Evolutionary conservation across 2,797 vertebrate species (phyloP).

Genomic region (Falco concolor): DNA sequence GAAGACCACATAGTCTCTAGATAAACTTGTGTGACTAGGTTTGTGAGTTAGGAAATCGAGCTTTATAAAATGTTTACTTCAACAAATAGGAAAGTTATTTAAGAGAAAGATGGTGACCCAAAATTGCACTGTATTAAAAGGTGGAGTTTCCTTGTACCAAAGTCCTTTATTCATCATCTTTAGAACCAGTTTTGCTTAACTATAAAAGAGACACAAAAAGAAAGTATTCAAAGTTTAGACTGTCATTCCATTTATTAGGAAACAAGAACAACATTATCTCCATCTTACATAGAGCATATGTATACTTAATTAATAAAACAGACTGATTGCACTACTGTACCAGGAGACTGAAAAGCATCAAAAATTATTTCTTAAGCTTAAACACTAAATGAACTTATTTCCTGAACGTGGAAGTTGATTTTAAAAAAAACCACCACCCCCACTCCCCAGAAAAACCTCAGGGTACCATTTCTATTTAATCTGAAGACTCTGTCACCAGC

Average conservation of each 20-base stretch:
- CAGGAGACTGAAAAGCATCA: not conserved
- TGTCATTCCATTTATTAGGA: conserved; percentile 56
- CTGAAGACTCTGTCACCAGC: not conserved
- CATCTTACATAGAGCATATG: not conserved
- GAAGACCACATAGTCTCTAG: conserved; percentile 41
- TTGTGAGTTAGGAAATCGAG: conserved; percentile 60
- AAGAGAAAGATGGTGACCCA: conserved; percentile 54
- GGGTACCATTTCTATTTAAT: not conserved
- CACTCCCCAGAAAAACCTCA: not conserved
- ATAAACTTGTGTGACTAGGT: conserved; percentile 36
- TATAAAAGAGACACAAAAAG: conserved; percentile 70
- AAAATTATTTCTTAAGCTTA: not conserved
- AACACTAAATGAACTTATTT: not conserved
- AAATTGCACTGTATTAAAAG: conserved; percentile 56
- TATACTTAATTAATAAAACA: conserved; percentile 10
- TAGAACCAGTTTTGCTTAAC: conserved; percentile 94
- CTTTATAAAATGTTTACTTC: conserved; percentile 72
- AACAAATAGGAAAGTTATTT: conserved; percentile 47
- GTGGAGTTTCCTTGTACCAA: conserved; percentile 46
- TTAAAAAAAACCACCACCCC: not conserved
- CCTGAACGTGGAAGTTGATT: not conserved
- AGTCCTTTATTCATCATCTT: conserved; percentile 85
- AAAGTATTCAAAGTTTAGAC: conserved; percentile 57
- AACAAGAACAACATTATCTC: conserved; percentile 15
- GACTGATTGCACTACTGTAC: not conserved